phyloP scores from a whole-genome alignment of 1,140 invertebrate genomes.

The Physella acuta region DNA sequence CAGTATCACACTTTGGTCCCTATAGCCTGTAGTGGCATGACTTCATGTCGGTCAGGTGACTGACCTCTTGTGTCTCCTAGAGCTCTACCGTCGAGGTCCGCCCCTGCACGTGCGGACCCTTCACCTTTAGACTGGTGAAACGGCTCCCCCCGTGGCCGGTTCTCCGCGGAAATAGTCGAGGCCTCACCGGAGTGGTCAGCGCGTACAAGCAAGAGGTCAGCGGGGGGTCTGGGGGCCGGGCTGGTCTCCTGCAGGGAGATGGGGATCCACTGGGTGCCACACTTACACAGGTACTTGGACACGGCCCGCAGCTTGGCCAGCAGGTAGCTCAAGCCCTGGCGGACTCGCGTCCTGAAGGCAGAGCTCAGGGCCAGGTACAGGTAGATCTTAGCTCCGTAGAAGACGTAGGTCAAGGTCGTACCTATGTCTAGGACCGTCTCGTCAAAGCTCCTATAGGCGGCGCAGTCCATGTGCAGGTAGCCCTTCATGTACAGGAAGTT shows the following conservation, averaged over 20 bases:
- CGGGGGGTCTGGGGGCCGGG: no score
- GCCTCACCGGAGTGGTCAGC: no score
- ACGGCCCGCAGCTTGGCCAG: background rate
- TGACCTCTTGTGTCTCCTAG: no score
- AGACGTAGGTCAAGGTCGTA: constrained; percentile 34
- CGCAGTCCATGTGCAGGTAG: constrained; percentile 28
- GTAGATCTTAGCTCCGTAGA: constrained; percentile 41
- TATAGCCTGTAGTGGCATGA: no score
- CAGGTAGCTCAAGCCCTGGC: background rate
- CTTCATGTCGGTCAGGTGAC: no score
- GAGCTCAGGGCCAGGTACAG: constrained; percentile 35
- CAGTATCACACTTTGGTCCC: no score
- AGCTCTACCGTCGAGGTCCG: no score
- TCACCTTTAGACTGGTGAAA: no score
- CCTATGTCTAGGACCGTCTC: constrained; percentile 26
- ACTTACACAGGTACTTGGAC: background rate
- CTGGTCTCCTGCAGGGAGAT: background rate
- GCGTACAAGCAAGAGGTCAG: no score
- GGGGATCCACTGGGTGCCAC: background rate
- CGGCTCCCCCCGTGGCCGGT: no score
- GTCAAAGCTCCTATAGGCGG: background rate
- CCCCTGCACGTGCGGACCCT: no score
- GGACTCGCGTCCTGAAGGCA: constrained; percentile 27
- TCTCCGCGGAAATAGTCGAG: no score
- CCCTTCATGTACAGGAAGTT: constrained; percentile 17